Evolutionary conservation across 2,113 vertebrate genomes (phyloP), one percentile per base, ranked within the genome.

Genomic region (Lutjanus erythropterus): DNA sequence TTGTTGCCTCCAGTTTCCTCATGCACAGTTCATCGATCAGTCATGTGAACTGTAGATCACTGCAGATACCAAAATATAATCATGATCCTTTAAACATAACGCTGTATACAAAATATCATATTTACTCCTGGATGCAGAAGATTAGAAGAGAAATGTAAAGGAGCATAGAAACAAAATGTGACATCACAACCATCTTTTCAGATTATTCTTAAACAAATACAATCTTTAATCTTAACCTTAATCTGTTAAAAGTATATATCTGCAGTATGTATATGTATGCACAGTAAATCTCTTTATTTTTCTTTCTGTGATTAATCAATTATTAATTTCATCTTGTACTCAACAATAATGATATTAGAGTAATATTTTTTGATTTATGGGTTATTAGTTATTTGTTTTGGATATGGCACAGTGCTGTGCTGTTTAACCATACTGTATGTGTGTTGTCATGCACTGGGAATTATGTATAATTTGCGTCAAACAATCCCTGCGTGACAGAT

Each of bases 381-480:
- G 21, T 60, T 62, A 60, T 75, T 46, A 56, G 6, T 60, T 56
- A 18, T 65, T 62, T 47, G 50, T 59, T 83, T n/a, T 67, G 46
- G 78, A 29, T 19, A 35, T 59, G 37, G 58, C 50, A 27, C 65
- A 39, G 44, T 9, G 37, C 61, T 16, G 55, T 15, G 37, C 53
- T 47, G 70, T 11, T 67, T 27, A 71, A 33, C 64, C 41, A 29
- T 56, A 49, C 62, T 60, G 15, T 65, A 59, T 74, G 47, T 82
- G 60, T 53, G 47, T 89, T 88, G 82, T 71, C 81, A 78, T 83
- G 80, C 78, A 39, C 60, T n/a, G 61, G 55, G 75, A 88, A 90
- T 91, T 90, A 85, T 84, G 82, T 74, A 80, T 86, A 91, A 89
- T 90, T 91, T 91, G 85, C 25, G 74, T 92, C 85, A 91, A 89